These are phyloP conservation scores for Pseudoatta argentina DNA, from an alignment of 1,140 invertebrate genomes.

Conservation along the genomic window DNA sequence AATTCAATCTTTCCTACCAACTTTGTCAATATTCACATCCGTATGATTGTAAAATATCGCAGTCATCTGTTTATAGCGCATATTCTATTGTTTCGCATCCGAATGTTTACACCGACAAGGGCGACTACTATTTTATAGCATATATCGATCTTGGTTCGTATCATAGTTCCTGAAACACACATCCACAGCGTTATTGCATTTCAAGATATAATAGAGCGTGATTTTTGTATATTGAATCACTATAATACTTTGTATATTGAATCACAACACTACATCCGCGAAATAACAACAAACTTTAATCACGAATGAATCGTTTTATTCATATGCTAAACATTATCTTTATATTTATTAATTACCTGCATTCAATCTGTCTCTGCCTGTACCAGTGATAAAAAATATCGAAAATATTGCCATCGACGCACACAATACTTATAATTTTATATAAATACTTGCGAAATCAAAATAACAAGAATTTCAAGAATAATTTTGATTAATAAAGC, in stretches of 20 bases:
- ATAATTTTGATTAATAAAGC: neutral
- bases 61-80: neutral
- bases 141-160: neutral
- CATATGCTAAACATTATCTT: neutral
- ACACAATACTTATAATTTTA: neutral
- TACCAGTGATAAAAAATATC: neutral
- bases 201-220: neutral
- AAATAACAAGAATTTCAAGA: neutral
- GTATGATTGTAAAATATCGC: neutral
- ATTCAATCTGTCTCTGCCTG: neutral
- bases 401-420: neutral
- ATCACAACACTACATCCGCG: slow-evolving; percentile 18
- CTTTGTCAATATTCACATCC: too few relatives aligned
- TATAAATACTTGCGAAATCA: neutral
- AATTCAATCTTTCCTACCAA: too few relatives aligned
- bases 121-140: neutral
- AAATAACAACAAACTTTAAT: slow-evolving; percentile 68
- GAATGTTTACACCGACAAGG: slow-evolving; percentile 14
- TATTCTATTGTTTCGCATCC: slow-evolving; percentile 44
- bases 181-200: slow-evolving; percentile 53
- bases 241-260: neutral
- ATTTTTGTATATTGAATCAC: neutral
- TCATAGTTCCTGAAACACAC: neutral
- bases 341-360: neutral
- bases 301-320: neutral